Conservation (phyloP, 35 echinoderm and acorn worm genomes). For the Eucidaris tribuloides region DNA sequence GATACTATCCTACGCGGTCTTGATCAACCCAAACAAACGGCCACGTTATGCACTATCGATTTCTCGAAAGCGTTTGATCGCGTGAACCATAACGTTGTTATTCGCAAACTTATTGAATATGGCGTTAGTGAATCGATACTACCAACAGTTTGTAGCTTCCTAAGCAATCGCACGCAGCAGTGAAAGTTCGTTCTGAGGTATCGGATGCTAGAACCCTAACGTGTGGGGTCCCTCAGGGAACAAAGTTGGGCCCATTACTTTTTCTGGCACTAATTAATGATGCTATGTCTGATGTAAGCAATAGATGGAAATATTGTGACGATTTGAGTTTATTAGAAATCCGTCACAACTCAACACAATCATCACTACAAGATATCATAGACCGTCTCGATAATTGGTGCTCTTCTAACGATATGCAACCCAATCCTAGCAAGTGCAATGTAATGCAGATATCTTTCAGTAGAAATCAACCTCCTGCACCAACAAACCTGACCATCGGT, state of each 20-base stretch:
- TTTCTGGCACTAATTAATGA: constrained; percentile 4
- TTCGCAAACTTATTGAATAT: background rate
- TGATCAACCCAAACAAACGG: background rate
- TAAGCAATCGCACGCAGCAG: background rate
- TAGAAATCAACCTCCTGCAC: too few species aligned
- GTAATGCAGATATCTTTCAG: too few species aligned
- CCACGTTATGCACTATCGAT: background rate
- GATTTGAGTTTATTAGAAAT: background rate
- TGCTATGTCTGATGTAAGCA: background rate
- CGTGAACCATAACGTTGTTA: background rate
- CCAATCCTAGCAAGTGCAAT: too few species aligned
- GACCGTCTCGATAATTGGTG: too few species aligned
- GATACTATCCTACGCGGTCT: background rate
- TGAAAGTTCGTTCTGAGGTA: background rate
- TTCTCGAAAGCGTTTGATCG: background rate
- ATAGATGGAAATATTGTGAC: constrained; percentile 22
- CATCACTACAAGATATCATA: too few species aligned
- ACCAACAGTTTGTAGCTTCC: background rate
- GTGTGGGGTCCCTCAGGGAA: background rate
- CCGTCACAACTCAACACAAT: too few species aligned
- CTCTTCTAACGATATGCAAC: too few species aligned
- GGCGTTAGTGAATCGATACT: background rate
- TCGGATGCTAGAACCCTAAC: background rate
- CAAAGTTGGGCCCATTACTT: background rate
- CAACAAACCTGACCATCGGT: too few species aligned